Percentiles rank a stretch among this genome's conserved stretches.
These are phyloP conservation scores for Danaus melanippus DNA, from an alignment of 1,140 invertebrate species.

Conservation along the genomic window DNA sequence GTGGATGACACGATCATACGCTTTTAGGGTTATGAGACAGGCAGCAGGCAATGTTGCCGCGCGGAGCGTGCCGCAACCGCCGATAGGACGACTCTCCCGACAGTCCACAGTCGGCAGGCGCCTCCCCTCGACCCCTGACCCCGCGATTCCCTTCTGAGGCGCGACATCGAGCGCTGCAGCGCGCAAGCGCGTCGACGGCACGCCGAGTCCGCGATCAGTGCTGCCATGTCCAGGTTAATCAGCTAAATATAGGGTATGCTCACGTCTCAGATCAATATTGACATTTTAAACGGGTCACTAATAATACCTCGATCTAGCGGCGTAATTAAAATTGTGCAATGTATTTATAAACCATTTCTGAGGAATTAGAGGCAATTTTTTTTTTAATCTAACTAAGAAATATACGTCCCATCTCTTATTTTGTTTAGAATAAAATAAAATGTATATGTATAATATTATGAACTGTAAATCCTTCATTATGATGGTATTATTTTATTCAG, in stretches of 20 bases:
- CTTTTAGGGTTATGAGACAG: neutral
- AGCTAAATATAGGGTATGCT: constrained; percentile 16
- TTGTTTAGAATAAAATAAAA: no score
- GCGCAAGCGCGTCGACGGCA: constrained; percentile 6
- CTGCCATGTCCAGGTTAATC: constrained; percentile 12
- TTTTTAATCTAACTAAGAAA: no score
- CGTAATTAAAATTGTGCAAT: no score
- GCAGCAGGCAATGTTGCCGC: constrained; percentile 82
- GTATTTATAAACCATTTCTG: no score
- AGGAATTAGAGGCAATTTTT: no score
- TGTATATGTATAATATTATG: no score
- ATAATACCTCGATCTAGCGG: no score
- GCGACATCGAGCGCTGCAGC: constrained; percentile 3
- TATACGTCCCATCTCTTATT: no score
- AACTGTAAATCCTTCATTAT: no score
- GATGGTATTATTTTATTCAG: no score
- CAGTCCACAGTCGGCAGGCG: neutral
- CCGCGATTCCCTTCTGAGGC: neutral
- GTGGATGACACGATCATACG: neutral
- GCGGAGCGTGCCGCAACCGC: constrained; percentile 76
- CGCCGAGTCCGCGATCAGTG: neutral
- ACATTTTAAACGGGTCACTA: constrained; percentile 11
- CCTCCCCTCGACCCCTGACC: constrained; percentile 3
- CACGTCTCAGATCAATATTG: constrained; percentile 8
- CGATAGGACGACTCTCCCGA: neutral